phyloP scores from a whole-genome alignment of 64 coral and sea anemone genomes.

The Porites australiensis region DNA sequence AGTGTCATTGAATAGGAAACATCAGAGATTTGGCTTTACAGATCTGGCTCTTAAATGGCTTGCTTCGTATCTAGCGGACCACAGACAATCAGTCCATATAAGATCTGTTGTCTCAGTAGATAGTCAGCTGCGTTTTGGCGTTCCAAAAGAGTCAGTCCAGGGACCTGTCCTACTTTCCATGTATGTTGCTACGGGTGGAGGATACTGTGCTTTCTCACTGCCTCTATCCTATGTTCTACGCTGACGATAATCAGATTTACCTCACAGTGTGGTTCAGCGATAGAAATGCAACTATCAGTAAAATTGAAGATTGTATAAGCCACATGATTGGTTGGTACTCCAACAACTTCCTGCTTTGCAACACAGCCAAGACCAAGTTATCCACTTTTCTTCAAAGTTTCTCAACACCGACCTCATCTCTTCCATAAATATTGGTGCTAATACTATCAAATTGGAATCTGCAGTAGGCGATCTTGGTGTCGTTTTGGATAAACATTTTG shows the following conservation, averaged over 20 bases:
- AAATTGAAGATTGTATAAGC: constrained; percentile 10
- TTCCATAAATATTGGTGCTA: no score
- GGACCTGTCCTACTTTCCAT: not conserved
- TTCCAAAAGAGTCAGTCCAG: no score
- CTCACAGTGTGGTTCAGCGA: not conserved
- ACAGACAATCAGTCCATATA: no score
- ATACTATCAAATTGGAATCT: no score
- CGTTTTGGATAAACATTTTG: no score
- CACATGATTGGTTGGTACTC: not conserved
- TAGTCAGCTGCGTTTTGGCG: no score
- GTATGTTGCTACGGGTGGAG: constrained; percentile 32
- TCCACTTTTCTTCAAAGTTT: constrained; percentile 13
- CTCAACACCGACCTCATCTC: not conserved
- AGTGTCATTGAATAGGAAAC: no score
- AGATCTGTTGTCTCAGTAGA: no score
- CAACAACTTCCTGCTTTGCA: constrained; percentile 14
- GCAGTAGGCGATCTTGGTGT: no score
- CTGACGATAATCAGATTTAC: constrained; percentile 34
- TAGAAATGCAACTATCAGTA: not conserved
- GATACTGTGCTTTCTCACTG: constrained; percentile 24
- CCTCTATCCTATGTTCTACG: constrained; percentile 24
- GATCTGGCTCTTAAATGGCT: no score
- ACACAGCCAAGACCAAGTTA: constrained; percentile 13
- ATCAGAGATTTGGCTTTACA: no score
- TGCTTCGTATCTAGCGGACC: no score